Conservation (phyloP, 2,888 invertebrate species). For the Leptinotarsa haldemani region DNA sequence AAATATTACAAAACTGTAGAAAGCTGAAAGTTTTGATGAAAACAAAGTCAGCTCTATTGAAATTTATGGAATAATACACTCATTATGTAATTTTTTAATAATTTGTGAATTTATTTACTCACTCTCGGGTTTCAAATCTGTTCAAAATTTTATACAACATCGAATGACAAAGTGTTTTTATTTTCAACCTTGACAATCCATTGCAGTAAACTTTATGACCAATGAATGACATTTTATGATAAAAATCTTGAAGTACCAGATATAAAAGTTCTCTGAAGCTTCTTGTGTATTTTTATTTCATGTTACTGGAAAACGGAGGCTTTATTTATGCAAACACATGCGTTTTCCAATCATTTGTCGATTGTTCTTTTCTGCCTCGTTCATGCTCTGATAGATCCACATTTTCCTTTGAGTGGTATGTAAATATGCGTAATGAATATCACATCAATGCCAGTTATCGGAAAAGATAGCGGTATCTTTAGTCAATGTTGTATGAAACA, state of each 20-base stretch:
- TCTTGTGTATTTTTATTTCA: neutral
- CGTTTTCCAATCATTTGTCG: neutral
- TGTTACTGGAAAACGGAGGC: neutral
- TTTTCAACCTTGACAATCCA: too few species aligned
- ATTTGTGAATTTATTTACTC: too few species aligned
- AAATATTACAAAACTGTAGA: too few species aligned
- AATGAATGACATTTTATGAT: too few species aligned
- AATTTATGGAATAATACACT: too few species aligned
- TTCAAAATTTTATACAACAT: too few species aligned
- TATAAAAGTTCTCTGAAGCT: neutral
- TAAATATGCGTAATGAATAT: neutral
- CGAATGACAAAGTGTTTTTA: too few species aligned
- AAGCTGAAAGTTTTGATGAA: too few species aligned
- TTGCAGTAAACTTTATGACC: too few species aligned
- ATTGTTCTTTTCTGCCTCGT: neutral
- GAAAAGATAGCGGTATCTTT: slow-evolving; percentile 24
- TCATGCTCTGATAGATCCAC: neutral
- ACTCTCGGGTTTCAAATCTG: too few species aligned
- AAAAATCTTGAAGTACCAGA: neutral
- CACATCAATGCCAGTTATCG: slow-evolving; percentile 6
- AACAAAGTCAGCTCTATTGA: too few species aligned
- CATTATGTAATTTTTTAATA: too few species aligned
- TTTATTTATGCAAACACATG: neutral
- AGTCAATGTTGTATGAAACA: neutral
- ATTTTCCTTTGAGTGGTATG: slow-evolving; percentile 1